These are phyloP conservation scores for Zaprionus ornatus DNA, from an alignment of 1,140 invertebrate genomes.

Conservation along the genomic window DNA sequence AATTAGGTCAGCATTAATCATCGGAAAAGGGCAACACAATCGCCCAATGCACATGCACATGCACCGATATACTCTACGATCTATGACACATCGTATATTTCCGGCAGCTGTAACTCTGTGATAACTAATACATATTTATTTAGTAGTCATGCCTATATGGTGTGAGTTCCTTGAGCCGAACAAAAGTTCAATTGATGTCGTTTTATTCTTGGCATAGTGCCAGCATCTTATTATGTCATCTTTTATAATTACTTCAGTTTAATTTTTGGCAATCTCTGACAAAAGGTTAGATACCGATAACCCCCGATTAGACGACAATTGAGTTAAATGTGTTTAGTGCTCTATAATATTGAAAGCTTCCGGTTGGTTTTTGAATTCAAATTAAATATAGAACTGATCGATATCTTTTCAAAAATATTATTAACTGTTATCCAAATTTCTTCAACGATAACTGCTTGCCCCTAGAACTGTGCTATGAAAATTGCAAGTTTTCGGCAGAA, in stretches of 20 bases:
- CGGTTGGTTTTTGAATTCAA: constrained; percentile 42
- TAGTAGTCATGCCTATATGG: background rate
- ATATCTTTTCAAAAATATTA: no score
- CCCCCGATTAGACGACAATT: constrained; percentile 29
- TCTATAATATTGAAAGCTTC: constrained; percentile 61
- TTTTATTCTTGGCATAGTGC: background rate
- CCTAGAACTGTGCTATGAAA: constrained; percentile 50
- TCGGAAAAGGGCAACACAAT: constrained; percentile 19
- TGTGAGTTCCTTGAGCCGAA: constrained; percentile 22
- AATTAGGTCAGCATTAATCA: constrained; percentile 74
- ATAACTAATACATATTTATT: background rate
- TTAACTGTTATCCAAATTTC: background rate
- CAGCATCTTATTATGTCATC: constrained; percentile 41
- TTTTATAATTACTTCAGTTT: constrained; percentile 38
- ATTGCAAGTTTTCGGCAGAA: background rate
- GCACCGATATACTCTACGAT: constrained; percentile 29
- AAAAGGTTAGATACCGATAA: constrained; percentile 64
- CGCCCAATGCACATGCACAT: constrained; percentile 1
- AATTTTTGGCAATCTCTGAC: constrained; percentile 49
- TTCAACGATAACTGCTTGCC: constrained; percentile 1
- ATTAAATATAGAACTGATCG: background rate
- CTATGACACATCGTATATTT: constrained; percentile 44
- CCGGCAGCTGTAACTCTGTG: constrained; percentile 55
- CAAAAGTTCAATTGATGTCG: constrained; percentile 39
- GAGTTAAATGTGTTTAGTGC: constrained; percentile 11